Conservation (phyloP, 1,140 invertebrate genomes). For the Drosophila serrata region DNA sequence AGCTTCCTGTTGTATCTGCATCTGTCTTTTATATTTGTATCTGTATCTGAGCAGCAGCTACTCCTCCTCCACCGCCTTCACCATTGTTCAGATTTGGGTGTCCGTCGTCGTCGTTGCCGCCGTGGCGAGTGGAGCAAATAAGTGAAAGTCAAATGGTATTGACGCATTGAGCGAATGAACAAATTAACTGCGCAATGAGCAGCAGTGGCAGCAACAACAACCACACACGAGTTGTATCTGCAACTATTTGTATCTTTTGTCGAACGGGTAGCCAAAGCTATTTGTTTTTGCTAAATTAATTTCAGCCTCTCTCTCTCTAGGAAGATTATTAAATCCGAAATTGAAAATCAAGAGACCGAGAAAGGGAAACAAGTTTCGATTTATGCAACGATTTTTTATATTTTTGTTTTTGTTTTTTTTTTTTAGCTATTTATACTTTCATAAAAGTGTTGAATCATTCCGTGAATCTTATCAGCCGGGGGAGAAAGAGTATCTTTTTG, state of each 20-base stretch:
- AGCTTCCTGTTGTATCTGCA: slow-evolving; percentile 19
- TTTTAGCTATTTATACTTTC: slow-evolving; percentile 21
- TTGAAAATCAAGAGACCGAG: slow-evolving; percentile 35
- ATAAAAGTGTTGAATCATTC: slow-evolving; percentile 41
- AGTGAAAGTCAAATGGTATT: slow-evolving; percentile 82
- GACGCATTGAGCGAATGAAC: slow-evolving; percentile 80
- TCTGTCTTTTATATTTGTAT: slow-evolving; percentile 17
- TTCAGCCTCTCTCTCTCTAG: slow-evolving; percentile 44
- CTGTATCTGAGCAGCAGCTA: slow-evolving; percentile 20
- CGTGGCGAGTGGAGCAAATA: slow-evolving; percentile 61
- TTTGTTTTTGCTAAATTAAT: slow-evolving; percentile 56
- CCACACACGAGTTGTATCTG: slow-evolving; percentile 29
- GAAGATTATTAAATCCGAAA: slow-evolving; percentile 54
- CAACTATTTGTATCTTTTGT: slow-evolving; percentile 57
- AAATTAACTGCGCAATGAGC: slow-evolving; percentile 82
- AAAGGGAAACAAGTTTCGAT: slow-evolving; percentile 57
- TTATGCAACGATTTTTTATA: slow-evolving; percentile 46
- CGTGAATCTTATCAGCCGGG: slow-evolving; percentile 27
- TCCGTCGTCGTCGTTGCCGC: slow-evolving; percentile 11
- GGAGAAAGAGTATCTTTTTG: background rate
- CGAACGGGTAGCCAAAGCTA: slow-evolving; percentile 12
- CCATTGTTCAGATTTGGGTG: slow-evolving; percentile 48
- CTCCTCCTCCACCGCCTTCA: slow-evolving; percentile 33
- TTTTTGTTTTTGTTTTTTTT: too few species aligned
- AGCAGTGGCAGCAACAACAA: slow-evolving; percentile 28